Base-by-base conservation (phyloP, 2,113 vertebrate species). In the Gymnocephalus cernua region DNA sequence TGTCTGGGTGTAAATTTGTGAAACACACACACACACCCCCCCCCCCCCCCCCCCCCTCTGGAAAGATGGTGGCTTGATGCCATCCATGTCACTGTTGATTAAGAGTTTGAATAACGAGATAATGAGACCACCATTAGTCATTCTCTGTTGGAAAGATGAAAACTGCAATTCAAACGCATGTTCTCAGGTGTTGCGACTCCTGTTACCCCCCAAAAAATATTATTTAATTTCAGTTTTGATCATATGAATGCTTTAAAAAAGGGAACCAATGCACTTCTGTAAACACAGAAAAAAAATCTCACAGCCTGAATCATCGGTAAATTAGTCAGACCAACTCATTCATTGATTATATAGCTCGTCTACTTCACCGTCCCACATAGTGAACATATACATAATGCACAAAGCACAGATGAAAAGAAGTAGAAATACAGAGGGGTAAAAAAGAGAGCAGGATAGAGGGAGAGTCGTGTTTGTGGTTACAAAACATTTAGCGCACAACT, bases 1-100 rank as follows among this genome's bases (percentile, higher is more conserved):
- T 56, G 62, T 82, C 76, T 84, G 79, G 25, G 21, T 79, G 50
- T 35, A 21, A 82, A 65, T 4, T 38, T 66, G 12, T 25, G 11
- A 41, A 61, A 65, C 0, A 47, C 18, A 21, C 41, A 69, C 51
- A 38, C 54, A 58, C 56, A 70, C 9, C 8, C 45, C 51, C 72
- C 61, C n/a, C n/a, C n/a, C n/a, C n/a, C n/a, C n/a, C n/a, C n/a
- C n/a, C n/a, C n/a, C n/a, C n/a, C n/a, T n/a, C 7, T 4, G 6
- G 10, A 38, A 15, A 35, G 38, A 51, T 35, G 27, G 45, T 35
- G 1, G 8, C 1, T 68, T 47, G 54, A 73, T 45, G 25, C 19
- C 66, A 62, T 45, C 3, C 10, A 0, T 18, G 73, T 7, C 45
- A 45, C 41, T 56, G 54, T 9, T 72, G 32, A 77, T 71, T 45